A percentile compares a stretch with the other conserved stretches of the same genome.
Conservation (phyloP, 2,797 vertebrate species). For the Pipistrellus nathusii region DNA sequence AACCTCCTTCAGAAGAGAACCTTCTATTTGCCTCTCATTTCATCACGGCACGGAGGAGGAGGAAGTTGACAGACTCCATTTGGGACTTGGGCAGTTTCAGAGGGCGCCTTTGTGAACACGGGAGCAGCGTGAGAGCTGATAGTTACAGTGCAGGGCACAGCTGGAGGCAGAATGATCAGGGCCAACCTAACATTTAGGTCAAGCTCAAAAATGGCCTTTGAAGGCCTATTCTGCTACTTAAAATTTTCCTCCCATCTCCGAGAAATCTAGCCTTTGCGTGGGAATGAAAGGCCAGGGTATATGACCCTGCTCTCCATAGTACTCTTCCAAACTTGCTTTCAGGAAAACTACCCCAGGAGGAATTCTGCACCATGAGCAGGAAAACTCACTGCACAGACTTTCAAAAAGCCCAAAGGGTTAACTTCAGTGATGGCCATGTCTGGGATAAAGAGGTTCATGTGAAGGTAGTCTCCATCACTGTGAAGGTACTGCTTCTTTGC, state of each 20-base stretch:
- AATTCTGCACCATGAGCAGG: neutral
- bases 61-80: constrained; percentile 49
- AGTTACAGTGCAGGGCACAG: constrained; percentile 18
- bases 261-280: constrained; percentile 32
- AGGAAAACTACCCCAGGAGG: neutral
- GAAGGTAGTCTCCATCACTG: neutral
- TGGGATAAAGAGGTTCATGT: neutral
- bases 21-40: neutral
- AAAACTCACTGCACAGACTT: neutral
- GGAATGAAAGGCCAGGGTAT: constrained; percentile 13
- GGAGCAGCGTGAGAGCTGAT: neutral
- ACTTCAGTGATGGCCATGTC: neutral
- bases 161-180: constrained; percentile 30
- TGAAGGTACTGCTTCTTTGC: neutral
- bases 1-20: neutral
- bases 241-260: constrained; percentile 58
- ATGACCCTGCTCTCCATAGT: neutral
- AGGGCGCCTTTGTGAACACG: constrained; percentile 11
- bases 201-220: constrained; percentile 48
- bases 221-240: constrained; percentile 50
- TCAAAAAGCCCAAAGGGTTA: neutral
- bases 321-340: constrained; percentile 48
- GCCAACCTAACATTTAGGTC: constrained; percentile 66
- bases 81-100: constrained; percentile 46
- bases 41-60: neutral